These are phyloP conservation scores for Blastobasis lacticolella DNA, from an alignment of 2,888 invertebrate species.

Conservation along the genomic window DNA sequence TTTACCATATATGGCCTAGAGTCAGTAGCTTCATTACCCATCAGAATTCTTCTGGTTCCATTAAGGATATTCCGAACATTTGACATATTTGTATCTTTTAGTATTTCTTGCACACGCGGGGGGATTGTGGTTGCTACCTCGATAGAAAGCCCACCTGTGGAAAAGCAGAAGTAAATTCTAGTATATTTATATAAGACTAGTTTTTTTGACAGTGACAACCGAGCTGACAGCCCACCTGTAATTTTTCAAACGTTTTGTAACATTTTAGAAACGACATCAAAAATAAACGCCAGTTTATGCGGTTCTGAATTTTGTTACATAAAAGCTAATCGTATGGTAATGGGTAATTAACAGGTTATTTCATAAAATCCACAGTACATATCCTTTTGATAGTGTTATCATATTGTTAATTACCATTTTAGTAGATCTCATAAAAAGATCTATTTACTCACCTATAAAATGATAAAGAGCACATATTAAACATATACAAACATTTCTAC, in stretches of 20 bases:
- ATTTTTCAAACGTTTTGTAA: no score
- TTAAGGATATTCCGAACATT: conserved; percentile 29
- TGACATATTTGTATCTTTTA: conserved; percentile 31
- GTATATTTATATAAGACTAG: no score
- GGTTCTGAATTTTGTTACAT: no score
- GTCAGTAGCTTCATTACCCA: conserved; percentile 27
- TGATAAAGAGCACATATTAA: conserved; percentile 8
- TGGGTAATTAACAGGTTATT: no score
- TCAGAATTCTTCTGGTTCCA: conserved; percentile 40
- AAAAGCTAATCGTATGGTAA: no score
- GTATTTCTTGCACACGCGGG: conserved; percentile 23
- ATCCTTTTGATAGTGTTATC: neutral
- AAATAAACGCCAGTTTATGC: no score
- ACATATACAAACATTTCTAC: conserved; percentile 10
- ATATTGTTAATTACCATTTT: neutral
- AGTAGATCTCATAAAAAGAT: neutral
- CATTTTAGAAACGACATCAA: no score
- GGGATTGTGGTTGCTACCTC: conserved; percentile 33
- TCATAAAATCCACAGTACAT: neutral
- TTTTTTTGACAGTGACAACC: no score
- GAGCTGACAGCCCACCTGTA: no score
- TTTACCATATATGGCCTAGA: conserved; percentile 52
- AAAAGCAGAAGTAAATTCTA: neutral
- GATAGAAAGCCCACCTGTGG: conserved; percentile 31
- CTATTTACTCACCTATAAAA: conserved; percentile 2